phyloP scores from a whole-genome alignment of 92 coral and sea anemone species.

The Siderastrea radians region DNA sequence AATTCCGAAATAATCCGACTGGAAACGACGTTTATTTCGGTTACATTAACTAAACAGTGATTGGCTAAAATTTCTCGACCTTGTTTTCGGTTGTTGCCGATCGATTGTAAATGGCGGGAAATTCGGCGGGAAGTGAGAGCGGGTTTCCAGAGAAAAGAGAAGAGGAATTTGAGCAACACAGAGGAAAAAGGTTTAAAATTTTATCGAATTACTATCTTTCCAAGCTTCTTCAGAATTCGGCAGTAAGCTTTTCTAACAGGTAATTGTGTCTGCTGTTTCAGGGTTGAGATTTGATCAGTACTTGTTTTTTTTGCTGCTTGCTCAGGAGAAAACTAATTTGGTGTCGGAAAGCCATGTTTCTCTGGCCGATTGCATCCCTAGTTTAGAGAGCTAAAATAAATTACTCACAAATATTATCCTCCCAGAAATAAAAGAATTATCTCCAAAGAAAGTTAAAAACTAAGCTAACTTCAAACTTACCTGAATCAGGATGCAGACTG shows the following conservation, averaged over 20 bases:
- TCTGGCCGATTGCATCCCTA: too few species aligned
- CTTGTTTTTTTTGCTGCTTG: neutral
- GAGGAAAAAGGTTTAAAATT: neutral
- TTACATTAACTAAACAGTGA: neutral
- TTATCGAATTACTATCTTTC: neutral
- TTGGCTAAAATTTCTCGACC: conserved; percentile 8
- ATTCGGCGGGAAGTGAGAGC: conserved; percentile 37
- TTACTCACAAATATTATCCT: too few species aligned
- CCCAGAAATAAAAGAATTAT: too few species aligned
- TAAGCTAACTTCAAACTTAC: too few species aligned
- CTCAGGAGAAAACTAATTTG: too few species aligned
- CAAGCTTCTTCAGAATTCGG: neutral
- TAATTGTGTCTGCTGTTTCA: neutral
- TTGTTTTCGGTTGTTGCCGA: neutral
- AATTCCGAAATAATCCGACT: conserved; percentile 12
- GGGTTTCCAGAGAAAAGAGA: conserved; percentile 21
- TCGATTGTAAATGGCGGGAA: neutral
- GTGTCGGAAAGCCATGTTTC: too few species aligned
- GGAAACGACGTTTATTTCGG: neutral
- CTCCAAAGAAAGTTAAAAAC: too few species aligned
- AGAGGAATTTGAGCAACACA: conserved; percentile 18
- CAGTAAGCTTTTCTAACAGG: neutral
- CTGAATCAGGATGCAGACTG: too few species aligned
- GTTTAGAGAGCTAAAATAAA: too few species aligned
- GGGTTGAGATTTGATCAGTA: neutral